Evolutionary conservation across 2,888 invertebrate genomes (phyloP), one percentile per base, ranked within the genome.

Genomic region (Aleiodes leptofemur): DNA sequence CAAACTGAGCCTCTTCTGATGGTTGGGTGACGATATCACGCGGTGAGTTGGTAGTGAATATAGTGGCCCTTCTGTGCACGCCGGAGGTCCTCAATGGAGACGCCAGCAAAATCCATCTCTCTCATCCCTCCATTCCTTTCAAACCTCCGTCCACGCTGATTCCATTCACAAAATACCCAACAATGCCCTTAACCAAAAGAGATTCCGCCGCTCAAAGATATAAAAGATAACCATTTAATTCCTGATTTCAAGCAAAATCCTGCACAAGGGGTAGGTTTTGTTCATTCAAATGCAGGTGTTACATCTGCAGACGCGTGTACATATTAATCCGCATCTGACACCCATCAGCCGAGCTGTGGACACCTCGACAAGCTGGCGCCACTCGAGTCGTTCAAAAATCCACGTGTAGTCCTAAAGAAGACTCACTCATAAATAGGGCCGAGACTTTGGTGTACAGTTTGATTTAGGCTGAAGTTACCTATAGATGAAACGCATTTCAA

Each of bases 291-390:
- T 53, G 73, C 72, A 72, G 72, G 72, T 72, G 72, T 72, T 72
- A 53, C n/a, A 61, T 74, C 74, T 66, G 56, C 50, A 64, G 70
- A 56, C 78, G 76, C 78, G 72, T 72, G 72, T 72, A 55, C 55
- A 51, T 76, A 66, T 72, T 72, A 57, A 76, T 66, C 43, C 59
- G 38, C 55, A 55, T 72, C 72, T 72, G 64, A 72, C 64, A 43
- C 55, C 72, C 72, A 66, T 53, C 31, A 34, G 14, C 57, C 13
- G 2, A 23, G 43, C 5, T 51, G 14, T n/a, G 6, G n/a, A 68
- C 11, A 31, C 29, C 82, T 82, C 87, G 87, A 85, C 87, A 85
- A 84, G 81, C 86, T 85, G 88, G 88, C 88, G 88, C 88, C 88
- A 86, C 83, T 83, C 83, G 81, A 79, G 78, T 73, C 66, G 64